Evolutionary conservation across 2,797 vertebrate genomes (phyloP).

Genomic region (Anguilla pacifica): DNA sequence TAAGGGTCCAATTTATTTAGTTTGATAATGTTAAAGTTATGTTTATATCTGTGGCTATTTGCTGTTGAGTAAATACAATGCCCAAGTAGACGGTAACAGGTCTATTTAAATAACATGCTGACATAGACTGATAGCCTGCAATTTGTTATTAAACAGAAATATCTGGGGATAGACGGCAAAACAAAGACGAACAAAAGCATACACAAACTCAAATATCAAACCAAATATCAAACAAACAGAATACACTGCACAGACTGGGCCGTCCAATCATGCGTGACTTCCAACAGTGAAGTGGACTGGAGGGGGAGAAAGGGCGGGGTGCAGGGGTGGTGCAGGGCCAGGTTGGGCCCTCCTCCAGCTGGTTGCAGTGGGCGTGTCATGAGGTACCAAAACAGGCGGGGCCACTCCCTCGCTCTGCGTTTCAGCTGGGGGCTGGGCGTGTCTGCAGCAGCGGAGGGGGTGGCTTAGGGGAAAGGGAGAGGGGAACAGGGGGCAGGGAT

Average conservation of each 20-base stretch:
- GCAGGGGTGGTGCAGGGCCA: background rate
- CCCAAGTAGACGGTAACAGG: background rate
- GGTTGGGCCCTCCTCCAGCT: background rate
- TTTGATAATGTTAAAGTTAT: background rate
- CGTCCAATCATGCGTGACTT: slow-evolving; percentile 18
- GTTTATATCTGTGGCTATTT: background rate
- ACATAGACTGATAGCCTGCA: background rate
- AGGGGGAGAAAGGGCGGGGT: background rate
- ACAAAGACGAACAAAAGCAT: slow-evolving; percentile 4
- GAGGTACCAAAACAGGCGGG: background rate
- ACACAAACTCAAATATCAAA: background rate
- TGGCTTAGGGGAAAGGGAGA: background rate
- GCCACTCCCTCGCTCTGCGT: background rate
- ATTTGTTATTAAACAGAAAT: slow-evolving; percentile 14
- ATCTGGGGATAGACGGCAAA: background rate
- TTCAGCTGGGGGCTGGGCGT: slow-evolving; percentile 5
- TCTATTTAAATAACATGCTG: background rate
- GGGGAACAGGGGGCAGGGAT: background rate
- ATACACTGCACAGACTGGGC: slow-evolving; percentile 8
- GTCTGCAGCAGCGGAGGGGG: slow-evolving; percentile 20
- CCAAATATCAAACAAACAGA: slow-evolving; percentile 10
- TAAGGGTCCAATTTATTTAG: slow-evolving; percentile 1
- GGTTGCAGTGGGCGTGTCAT: slow-evolving; percentile 15
- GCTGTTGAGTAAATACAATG: slow-evolving; percentile 1
- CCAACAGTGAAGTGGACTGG: background rate